phyloP scores from a whole-genome alignment of 2,113 vertebrate genomes.

The Rhinopomastus cyanomelas region DNA sequence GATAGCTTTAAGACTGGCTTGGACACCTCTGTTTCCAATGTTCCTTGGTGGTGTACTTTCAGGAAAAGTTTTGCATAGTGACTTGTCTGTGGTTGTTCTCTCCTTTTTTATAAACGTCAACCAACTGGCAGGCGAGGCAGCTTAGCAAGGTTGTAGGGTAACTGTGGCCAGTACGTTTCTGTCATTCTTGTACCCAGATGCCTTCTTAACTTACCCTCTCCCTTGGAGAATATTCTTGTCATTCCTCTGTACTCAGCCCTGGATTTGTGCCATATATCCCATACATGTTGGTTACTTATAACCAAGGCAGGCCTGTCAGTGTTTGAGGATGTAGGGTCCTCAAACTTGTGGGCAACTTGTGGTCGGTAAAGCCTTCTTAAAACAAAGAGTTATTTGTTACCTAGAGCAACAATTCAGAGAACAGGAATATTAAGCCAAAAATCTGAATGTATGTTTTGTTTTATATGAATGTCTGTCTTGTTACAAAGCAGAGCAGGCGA shows the following conservation, averaged over 20 bases:
- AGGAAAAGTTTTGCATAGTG: background rate
- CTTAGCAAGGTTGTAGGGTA: background rate
- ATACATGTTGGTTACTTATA: constrained; percentile 1
- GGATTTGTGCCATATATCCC: background rate
- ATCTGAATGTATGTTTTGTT: constrained; percentile 53
- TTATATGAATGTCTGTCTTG: constrained; percentile 8
- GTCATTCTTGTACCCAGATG: background rate
- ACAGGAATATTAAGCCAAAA: constrained; percentile 24
- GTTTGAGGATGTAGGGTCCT: background rate
- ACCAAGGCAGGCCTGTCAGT: background rate
- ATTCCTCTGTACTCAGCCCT: background rate
- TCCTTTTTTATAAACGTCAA: constrained; percentile 23
- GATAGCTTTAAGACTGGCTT: background rate
- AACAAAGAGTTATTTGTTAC: constrained; percentile 35
- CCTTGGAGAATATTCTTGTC: background rate
- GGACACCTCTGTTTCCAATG: background rate
- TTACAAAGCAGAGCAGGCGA: constrained; percentile 25
- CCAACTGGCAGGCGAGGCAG: background rate
- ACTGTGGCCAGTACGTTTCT: background rate
- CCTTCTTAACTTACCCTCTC: background rate
- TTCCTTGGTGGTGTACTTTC: background rate
- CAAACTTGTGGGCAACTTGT: constrained; percentile 18
- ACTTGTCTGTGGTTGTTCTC: constrained; percentile 21
- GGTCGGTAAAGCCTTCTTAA: constrained; percentile 2
- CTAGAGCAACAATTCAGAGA: constrained; percentile 38